These are phyloP conservation scores for Pristionchus maxplancki DNA, from an alignment of 2,888 invertebrate genomes.

Conservation along the genomic window DNA sequence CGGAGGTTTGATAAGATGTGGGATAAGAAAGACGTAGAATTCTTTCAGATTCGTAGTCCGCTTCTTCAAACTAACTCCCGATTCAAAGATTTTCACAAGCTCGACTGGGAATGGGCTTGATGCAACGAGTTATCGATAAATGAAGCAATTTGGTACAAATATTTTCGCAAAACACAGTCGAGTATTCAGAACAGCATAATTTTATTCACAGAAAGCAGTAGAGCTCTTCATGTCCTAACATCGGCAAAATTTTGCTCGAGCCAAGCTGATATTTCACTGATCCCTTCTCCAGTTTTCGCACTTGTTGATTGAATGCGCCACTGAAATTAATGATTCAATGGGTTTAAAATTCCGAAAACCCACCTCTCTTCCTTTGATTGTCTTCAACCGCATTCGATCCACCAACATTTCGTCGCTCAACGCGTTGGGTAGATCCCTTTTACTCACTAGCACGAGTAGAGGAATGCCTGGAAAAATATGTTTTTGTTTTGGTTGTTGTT, in stretches of 20 bases:
- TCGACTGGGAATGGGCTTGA: neutral
- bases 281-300: neutral
- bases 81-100: neutral
- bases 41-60: neutral
- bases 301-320: neutral
- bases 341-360: neutral
- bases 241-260: neutral
- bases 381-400: neutral
- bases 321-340: neutral
- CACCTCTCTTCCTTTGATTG: neutral
- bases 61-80: neutral
- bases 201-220: too few species aligned
- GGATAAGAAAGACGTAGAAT: neutral
- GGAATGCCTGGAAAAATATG: neutral
- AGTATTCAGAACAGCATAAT: too few species aligned
- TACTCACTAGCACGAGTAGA: neutral
- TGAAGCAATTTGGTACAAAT: too few species aligned
- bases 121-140: neutral
- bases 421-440: neutral
- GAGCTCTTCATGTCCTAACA: too few species aligned
- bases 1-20: neutral
- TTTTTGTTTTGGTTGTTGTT: too few species aligned
- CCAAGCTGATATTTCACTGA: neutral
- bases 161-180: too few species aligned
- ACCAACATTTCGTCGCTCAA: neutral